Percentiles rank a stretch among this genome's conserved stretches.
Conservation (phyloP, 2,113 vertebrate genomes). For the Progne subis region DNA sequence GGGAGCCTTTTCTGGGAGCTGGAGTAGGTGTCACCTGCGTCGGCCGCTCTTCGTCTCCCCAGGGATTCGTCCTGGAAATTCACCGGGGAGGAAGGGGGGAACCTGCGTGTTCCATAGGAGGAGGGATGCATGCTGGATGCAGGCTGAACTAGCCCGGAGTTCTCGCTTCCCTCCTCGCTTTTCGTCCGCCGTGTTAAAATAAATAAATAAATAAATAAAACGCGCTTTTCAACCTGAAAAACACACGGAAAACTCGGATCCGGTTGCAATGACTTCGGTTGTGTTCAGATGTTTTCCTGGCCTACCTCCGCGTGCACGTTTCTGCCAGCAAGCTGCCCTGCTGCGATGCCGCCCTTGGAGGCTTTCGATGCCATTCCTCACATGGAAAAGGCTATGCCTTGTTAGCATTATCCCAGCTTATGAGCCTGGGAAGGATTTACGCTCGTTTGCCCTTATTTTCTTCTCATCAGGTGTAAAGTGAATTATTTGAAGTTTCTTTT, state of each 20-base stretch:
- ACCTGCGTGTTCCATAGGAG: background rate
- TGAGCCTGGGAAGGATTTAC: background rate
- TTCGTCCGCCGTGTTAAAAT: background rate
- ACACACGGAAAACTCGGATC: background rate
- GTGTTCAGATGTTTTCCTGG: background rate
- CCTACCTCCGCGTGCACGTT: background rate
- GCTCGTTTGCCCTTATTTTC: background rate
- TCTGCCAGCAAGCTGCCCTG: background rate
- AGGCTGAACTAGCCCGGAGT: fast-evolving
- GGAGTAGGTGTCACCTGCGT: background rate
- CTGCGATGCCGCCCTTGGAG: background rate
- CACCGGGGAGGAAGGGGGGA: background rate
- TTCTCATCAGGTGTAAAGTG: background rate
- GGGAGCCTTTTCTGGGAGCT: background rate
- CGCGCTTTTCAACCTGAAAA: background rate
- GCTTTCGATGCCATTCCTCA: constrained; percentile 1
- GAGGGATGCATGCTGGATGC: background rate
- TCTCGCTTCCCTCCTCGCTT: background rate
- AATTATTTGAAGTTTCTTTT: background rate
- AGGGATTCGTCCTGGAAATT: background rate
- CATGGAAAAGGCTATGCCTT: background rate
- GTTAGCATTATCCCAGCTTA: background rate
- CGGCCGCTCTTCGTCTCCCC: background rate
- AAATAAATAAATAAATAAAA: background rate
- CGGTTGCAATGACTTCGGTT: background rate